Base-by-base conservation (phyloP, 2,888 invertebrate species). In the Oithona nana region DNA sequence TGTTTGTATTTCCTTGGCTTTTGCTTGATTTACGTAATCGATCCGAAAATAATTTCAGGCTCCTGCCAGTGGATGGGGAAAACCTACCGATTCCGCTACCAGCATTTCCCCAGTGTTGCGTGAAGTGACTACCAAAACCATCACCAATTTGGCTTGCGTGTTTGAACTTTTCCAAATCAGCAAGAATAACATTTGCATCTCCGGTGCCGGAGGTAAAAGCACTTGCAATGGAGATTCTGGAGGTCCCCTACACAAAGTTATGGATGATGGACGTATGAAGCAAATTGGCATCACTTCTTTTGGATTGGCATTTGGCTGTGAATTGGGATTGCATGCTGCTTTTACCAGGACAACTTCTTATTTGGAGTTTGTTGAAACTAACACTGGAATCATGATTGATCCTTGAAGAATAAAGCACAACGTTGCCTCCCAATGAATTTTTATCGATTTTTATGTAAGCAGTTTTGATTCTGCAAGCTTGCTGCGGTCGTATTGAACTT, bases 251-350 rank as follows among this genome's bases (percentile, higher is more conserved):
- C 51, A 67, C 66, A 51, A 60, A 8, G 30, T 65, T 69, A 69
- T 71, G 71, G 67, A 67, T 66, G 67, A 70, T 26, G 68, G 67
- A 1, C 59, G 49, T 8, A 63, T 52, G 59, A 68, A 67, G 20
- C 69, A 71, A 67, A 65, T 70, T 26, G 71, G 71, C n/a, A 66
- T 71, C 28, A 70, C 71, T 49, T 74, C 73, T 11, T 75, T 74
- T 68, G 68, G 69, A 1, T 67, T 73, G 2, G 50, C 63, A 20
- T 66, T 66, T 24, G 73, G 74, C n/a, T 75, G 75, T 65, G 67
- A 70, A 62, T 64, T 63, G 13, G 71, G 72, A 0, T 66, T 68
- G 16, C 75, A 74, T 1, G 72, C 71, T 22, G 75, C 71, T 31
- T 75, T 70, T 66, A 68, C 72, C 22, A 70, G 75, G 65, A 39